Evolutionary conservation across 2,113 vertebrate species (phyloP).

Genomic region (Barnardius zonarius): DNA sequence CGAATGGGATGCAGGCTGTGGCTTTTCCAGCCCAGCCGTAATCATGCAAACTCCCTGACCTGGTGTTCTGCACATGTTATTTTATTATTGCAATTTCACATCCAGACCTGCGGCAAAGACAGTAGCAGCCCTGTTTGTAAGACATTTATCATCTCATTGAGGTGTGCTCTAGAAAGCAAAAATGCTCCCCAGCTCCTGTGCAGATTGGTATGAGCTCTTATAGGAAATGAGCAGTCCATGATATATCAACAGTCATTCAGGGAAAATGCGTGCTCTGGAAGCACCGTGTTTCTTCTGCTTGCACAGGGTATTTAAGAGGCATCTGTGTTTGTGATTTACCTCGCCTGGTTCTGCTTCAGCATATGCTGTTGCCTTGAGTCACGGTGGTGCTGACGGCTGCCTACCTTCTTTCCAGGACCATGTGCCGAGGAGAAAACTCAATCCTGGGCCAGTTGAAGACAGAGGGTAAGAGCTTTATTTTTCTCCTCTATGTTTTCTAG

Average conservation of each 20-base stretch:
- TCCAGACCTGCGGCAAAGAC: not conserved
- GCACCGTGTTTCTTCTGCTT: not conserved
- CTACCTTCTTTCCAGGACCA: constrained; percentile 82
- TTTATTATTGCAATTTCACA: not conserved
- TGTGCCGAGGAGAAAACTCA: constrained; percentile 91
- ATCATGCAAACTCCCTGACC: not conserved
- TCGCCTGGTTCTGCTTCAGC: not conserved
- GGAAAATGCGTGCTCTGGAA: not conserved
- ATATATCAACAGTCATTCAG: not conserved
- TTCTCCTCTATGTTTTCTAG: not conserved
- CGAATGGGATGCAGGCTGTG: not conserved
- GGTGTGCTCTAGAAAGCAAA: not conserved
- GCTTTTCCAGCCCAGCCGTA: not conserved
- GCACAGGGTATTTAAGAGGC: not conserved
- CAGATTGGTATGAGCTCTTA: fast-evolving
- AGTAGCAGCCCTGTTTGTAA: not conserved
- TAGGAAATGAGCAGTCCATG: not conserved
- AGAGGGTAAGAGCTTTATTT: constrained; percentile 82
- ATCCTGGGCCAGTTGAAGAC: constrained; percentile 88
- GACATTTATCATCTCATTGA: fast-evolving
- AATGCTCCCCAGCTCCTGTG: not conserved
- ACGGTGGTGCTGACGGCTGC: not conserved
- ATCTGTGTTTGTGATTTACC: not conserved
- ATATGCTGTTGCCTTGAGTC: not conserved
- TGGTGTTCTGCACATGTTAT: fast-evolving